Conservation (phyloP, 2,797 vertebrate genomes). For the Novumbra hubbsi region DNA sequence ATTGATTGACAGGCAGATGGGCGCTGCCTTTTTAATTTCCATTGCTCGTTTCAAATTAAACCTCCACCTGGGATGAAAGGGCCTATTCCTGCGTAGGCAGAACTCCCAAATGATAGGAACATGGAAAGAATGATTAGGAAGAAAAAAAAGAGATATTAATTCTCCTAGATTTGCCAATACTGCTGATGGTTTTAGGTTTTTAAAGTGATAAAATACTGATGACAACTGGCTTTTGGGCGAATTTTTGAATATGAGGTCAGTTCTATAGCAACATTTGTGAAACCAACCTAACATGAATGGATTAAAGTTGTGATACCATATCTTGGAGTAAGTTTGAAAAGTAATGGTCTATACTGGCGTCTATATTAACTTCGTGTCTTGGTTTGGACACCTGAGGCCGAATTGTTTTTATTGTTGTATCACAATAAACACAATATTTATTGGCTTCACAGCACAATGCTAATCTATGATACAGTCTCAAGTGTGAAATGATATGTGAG, state of each 20-base stretch:
- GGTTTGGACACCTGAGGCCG: background rate
- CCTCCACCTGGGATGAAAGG: conserved; percentile 85
- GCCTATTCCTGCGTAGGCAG: conserved; percentile 47
- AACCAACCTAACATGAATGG: conserved; percentile 25
- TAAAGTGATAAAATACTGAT: conserved; percentile 76
- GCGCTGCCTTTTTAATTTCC: conserved; percentile 82
- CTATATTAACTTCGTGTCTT: background rate
- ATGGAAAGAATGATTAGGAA: conserved; percentile 72
- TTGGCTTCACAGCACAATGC: background rate
- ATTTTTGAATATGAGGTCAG: conserved; percentile 60
- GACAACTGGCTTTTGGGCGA: conserved; percentile 70
- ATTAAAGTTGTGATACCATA: conserved; percentile 18
- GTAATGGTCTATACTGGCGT: background rate
- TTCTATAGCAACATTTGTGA: conserved; percentile 50
- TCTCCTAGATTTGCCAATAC: conserved; percentile 64
- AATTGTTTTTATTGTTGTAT: background rate
- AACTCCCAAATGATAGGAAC: conserved; percentile 69
- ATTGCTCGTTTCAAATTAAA: conserved; percentile 82
- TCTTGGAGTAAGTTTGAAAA: background rate
- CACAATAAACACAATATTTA: background rate
- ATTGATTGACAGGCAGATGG: conserved; percentile 87
- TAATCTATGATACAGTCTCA: background rate
- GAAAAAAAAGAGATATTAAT: conserved; percentile 66
- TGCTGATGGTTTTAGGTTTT: conserved; percentile 71
- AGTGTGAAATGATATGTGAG: background rate